A percentile compares a stretch with the other conserved stretches of the same genome.
These are phyloP conservation scores for Alloplasta piceator DNA, from an alignment of 2,888 invertebrate species.

Conservation along the genomic window DNA sequence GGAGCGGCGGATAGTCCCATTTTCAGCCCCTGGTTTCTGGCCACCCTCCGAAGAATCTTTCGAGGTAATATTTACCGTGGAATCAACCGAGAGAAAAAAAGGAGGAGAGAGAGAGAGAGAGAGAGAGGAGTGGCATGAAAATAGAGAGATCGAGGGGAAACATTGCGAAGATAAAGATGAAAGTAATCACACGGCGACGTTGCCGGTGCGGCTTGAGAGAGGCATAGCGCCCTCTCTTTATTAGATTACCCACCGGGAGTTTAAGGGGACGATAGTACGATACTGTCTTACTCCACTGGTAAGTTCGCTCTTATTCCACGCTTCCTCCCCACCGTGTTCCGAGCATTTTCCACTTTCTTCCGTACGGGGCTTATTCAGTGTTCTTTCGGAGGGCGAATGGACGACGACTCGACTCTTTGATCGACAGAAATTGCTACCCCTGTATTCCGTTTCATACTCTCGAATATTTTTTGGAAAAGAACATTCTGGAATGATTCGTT, in stretches of 20 bases:
- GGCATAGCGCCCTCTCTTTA: constrained; percentile 74
- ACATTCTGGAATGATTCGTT: too few relatives aligned
- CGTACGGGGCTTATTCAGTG: constrained; percentile 76
- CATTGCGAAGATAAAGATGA: constrained; percentile 35
- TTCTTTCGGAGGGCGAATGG: constrained; percentile 65
- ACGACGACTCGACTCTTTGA: constrained; percentile 24
- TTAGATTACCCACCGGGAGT: constrained; percentile 81
- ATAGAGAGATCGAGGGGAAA: constrained; percentile 54
- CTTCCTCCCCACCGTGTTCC: constrained; percentile 20
- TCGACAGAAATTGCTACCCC: constrained; percentile 35
- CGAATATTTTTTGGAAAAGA: too few relatives aligned
- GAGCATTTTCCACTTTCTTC: constrained; percentile 30
- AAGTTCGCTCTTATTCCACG: constrained; percentile 35
- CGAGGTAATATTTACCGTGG: constrained; percentile 78
- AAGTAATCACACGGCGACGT: constrained; percentile 34
- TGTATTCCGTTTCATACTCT: constrained; percentile 23
- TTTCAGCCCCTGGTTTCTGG: constrained; percentile 66
- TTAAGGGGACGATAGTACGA: constrained; percentile 71
- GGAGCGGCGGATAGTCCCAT: constrained; percentile 28
- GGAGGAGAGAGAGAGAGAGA: constrained; percentile 6
- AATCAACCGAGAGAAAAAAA: constrained; percentile 66
- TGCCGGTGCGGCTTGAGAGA: constrained; percentile 28
- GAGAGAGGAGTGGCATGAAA: constrained; percentile 58
- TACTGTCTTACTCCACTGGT: constrained; percentile 46
- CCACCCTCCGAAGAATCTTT: constrained; percentile 72